Evolutionary conservation across 2,888 invertebrate species (phyloP).

Genomic region (Drosophila demipolita): DNA sequence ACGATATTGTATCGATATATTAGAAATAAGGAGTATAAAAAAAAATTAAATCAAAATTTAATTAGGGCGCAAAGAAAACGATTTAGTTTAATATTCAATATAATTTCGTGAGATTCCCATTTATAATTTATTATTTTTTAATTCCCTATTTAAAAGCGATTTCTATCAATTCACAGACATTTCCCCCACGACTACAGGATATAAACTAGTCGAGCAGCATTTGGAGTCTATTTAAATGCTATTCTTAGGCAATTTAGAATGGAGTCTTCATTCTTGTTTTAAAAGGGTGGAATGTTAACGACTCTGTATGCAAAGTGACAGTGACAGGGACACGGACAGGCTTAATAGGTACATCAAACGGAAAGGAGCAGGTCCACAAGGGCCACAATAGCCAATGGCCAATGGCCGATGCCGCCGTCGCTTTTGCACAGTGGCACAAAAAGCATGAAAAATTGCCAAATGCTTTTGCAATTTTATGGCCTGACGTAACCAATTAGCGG

Average conservation of each 20-base stretch:
- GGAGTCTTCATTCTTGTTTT: slow-evolving; percentile 8
- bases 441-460: slow-evolving; percentile 26
- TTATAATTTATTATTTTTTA: neutral
- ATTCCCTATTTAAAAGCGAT: neutral
- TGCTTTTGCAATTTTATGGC: slow-evolving; percentile 50
- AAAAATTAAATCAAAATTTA: neutral
- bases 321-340: slow-evolving; percentile 45
- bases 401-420: neutral
- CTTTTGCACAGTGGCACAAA: slow-evolving; percentile 64
- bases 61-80: neutral
- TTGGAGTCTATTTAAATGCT: neutral
- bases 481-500: slow-evolving; percentile 57
- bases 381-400: slow-evolving; percentile 9
- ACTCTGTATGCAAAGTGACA: slow-evolving; percentile 67
- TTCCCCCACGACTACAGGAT: neutral
- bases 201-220: neutral
- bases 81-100: neutral
- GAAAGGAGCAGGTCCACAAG: slow-evolving; percentile 53
- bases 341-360: slow-evolving; percentile 55
- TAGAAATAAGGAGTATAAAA: neutral
- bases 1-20: neutral
- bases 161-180: neutral
- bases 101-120: too few relatives aligned
- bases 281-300: slow-evolving; percentile 52
- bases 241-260: slow-evolving; percentile 11